Base-by-base conservation (phyloP, 2,113 vertebrate genomes). In the Caranx ignobilis region DNA sequence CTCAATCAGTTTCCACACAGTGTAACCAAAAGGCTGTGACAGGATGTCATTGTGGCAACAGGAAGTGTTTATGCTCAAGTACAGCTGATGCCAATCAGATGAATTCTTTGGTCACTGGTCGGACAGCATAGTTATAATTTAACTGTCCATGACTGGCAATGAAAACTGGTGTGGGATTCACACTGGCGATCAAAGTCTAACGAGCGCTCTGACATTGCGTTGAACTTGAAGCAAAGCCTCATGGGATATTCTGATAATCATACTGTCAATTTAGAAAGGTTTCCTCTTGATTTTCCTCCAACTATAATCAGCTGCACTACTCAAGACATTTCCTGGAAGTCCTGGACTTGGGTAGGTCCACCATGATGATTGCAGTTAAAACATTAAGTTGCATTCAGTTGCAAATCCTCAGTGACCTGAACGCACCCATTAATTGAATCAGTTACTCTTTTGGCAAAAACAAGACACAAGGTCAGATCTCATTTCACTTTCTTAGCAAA, bases 11-110 rank as follows among this genome's bases (percentile, higher is more conserved):
- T 50, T 57, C 37, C 69, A 79, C 64, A 32, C 11, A 61, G 62
- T 41, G 35, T 47, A 86, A 80, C 68, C 56, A 79, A 41, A 41
- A 26, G 4, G 31, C 34, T 52, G 45, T 48, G 61, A 71, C 35
- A 77, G 45, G 78, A 79, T 82, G 68, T 82, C 69, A 87, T 48
- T 65, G 74, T 71, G 77, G 75, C 6, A 34, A 84, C 41, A 66
- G 56, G 57, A 63, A 70, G 66, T 65, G 31, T 77, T 81, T 81
- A 70, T 74, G 59, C 50, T 15, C 75, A 75, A 90, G 67, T 41
- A 48, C 41, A 69, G 66, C 52, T 54, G 67, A 78, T 12, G 18
- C 71, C 80, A 85, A 63, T 85, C 50, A 39, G 34, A 59, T 15
- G 63, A 54, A 67, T 47, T 75, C 57, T 62, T 75, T 5, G 48